These are phyloP conservation scores for Parelbella ahira DNA, from an alignment of 2,888 invertebrate species.

Conservation along the genomic window DNA sequence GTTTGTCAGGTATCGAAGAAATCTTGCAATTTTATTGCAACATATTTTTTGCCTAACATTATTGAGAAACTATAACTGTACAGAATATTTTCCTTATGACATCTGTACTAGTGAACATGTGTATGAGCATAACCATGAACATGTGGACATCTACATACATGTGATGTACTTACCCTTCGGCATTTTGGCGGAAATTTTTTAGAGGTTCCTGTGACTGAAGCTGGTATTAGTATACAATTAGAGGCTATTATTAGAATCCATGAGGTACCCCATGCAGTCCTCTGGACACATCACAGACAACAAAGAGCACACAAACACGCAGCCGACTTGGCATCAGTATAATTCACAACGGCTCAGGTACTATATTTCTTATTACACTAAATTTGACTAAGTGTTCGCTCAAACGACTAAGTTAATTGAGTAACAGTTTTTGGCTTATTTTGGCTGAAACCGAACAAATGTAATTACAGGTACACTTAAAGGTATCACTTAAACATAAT, in stretches of 20 bases:
- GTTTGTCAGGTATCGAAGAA: too few relatives aligned
- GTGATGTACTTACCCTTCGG: constrained; percentile 57
- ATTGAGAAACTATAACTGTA: too few relatives aligned
- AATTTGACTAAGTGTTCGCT: constrained; percentile 35
- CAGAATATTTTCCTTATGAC: too few relatives aligned
- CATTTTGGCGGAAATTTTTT: constrained; percentile 46
- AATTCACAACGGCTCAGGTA: constrained; percentile 24
- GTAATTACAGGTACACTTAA: too few relatives aligned
- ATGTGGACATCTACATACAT: neutral
- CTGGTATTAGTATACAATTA: constrained; percentile 48
- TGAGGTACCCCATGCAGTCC: constrained; percentile 49
- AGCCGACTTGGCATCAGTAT: constrained; percentile 37
- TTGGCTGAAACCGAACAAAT: constrained; percentile 44
- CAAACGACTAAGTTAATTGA: constrained; percentile 35
- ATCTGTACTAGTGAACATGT: too few relatives aligned
- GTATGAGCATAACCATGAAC: too few relatives aligned
- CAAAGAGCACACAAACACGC: constrained; percentile 35
- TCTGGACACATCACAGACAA: constrained; percentile 51
- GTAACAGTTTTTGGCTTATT: constrained; percentile 47
- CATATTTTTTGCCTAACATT: too few relatives aligned
- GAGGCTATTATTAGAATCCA: constrained; percentile 40
- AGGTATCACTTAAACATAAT: constrained; percentile 5
- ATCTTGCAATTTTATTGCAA: too few relatives aligned
- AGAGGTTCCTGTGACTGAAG: constrained; percentile 40
- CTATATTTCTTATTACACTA: constrained; percentile 29